These are phyloP conservation scores for Idaea straminata DNA, from an alignment of 2,888 invertebrate genomes.

Conservation along the genomic window DNA sequence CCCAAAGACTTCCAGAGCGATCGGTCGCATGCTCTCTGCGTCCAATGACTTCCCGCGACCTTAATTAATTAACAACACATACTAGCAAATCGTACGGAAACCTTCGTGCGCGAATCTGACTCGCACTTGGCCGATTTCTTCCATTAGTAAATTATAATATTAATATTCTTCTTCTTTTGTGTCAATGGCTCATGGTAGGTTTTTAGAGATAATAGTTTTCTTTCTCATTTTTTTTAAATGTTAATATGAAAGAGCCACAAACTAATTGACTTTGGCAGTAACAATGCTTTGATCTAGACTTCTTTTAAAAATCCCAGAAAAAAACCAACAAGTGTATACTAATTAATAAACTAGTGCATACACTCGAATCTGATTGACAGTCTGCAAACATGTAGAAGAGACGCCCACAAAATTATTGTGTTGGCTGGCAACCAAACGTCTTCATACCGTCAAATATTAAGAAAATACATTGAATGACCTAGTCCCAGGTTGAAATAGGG, in stretches of 20 bases:
- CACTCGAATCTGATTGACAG: conserved; percentile 39
- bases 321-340: background rate
- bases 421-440: conserved; percentile 51
- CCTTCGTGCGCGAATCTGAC: too few relatives aligned
- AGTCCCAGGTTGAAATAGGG: background rate
- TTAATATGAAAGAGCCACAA: background rate
- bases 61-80: too few relatives aligned
- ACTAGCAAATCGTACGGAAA: too few relatives aligned
- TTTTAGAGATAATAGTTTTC: too few relatives aligned
- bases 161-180: too few relatives aligned
- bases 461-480: background rate
- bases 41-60: too few relatives aligned
- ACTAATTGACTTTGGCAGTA: background rate
- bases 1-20: too few relatives aligned
- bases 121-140: too few relatives aligned
- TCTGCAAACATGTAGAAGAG: conserved; percentile 30
- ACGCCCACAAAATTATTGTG: conserved; percentile 55
- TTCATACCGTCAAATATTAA: background rate
- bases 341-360: background rate
- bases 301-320: background rate
- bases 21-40: too few relatives aligned
- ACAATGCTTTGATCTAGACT: background rate
- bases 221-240: too few relatives aligned
- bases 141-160: too few relatives aligned
- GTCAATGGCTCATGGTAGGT: too few relatives aligned